phyloP scores from a whole-genome alignment of 2,797 vertebrate genomes.

The Sternarchorhynchus goeldii region DNA sequence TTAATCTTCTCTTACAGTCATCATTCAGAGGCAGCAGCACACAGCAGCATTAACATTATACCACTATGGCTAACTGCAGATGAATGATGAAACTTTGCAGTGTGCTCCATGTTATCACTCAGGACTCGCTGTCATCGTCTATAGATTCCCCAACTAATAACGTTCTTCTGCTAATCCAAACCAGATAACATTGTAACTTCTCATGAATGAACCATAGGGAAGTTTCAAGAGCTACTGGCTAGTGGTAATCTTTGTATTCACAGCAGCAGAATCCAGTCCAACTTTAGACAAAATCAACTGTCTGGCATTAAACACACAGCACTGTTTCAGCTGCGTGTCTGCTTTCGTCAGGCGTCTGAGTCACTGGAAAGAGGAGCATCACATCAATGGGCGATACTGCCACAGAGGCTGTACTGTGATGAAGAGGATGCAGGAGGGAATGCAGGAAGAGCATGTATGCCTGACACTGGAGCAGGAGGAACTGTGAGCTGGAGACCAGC shows the following conservation, averaged over 20 bases:
- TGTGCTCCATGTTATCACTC: neutral
- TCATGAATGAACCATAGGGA: neutral
- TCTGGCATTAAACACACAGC: neutral
- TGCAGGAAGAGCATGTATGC: neutral
- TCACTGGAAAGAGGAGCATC: neutral
- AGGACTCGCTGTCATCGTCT: neutral
- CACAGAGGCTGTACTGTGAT: neutral
- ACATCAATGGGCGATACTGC: neutral
- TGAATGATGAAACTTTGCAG: neutral
- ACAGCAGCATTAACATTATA: neutral
- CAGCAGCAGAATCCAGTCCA: neutral
- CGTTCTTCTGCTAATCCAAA: constrained; percentile 3
- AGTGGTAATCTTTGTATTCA: neutral
- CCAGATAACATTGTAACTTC: neutral
- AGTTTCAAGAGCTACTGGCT: neutral
- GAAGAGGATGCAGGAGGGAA: constrained; percentile 9
- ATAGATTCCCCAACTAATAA: constrained; percentile 3
- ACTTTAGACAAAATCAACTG: neutral
- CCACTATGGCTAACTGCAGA: neutral
- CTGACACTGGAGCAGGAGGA: neutral
- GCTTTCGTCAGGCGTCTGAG: neutral
- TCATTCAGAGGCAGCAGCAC: neutral
- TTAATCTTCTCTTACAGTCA: neutral
- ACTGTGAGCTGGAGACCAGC: neutral
- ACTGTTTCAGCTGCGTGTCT: neutral